Percentiles rank a stretch among this genome's conserved stretches.
Conservation (phyloP, 2,888 invertebrate genomes). For the Euzetes globulus region DNA sequence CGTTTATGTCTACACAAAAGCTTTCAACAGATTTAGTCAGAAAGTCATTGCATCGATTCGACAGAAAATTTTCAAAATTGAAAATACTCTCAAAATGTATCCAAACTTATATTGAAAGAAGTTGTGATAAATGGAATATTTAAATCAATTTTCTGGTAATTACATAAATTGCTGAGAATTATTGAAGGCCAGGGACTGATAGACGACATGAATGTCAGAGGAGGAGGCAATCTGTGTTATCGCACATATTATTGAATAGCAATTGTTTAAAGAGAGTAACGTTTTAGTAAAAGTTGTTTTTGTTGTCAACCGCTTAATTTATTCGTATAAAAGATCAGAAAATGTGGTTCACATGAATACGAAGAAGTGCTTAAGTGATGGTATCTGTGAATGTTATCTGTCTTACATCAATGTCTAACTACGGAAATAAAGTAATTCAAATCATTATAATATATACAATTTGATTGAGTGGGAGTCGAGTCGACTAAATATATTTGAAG, state of each 20-base stretch:
- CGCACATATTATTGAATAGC: not conserved
- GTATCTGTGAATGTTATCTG: constrained; percentile 14
- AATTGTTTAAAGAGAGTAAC: not conserved
- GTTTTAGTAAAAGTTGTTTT: not conserved
- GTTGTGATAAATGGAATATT: no score
- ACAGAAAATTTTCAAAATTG: no score
- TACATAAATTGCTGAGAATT: not conserved
- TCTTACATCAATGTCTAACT: constrained; percentile 10
- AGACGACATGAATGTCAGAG: not conserved
- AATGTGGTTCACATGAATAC: constrained; percentile 2
- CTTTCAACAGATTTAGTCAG: not conserved
- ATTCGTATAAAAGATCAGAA: not conserved
- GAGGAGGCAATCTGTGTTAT: not conserved
- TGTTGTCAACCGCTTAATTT: constrained; percentile 4
- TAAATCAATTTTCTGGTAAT: no score
- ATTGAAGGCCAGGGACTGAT: not conserved
- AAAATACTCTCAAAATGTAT: no score
- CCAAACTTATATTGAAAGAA: no score
- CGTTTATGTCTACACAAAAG: not conserved
- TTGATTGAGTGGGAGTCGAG: constrained; percentile 12
- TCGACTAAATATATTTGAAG: not conserved
- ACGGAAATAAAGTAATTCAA: constrained; percentile 7
- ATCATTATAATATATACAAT: constrained; percentile 11
- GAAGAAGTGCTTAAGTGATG: constrained; percentile 3
- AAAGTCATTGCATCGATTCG: no score